Conservation (phyloP, 2,113 vertebrate genomes). For the Alectura lathami region DNA sequence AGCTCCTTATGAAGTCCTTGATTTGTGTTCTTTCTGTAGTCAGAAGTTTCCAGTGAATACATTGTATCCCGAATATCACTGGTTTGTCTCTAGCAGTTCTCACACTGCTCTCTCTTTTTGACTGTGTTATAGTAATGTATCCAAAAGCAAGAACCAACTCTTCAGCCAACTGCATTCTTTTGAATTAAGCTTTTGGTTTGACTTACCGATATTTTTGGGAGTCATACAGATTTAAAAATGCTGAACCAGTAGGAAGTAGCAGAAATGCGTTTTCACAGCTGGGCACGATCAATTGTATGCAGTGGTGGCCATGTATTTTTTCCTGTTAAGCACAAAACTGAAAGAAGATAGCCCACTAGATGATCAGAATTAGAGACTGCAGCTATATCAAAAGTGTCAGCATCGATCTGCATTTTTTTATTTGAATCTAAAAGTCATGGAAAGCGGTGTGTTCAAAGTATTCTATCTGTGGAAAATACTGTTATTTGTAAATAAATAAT, state of each 20-base stretch:
- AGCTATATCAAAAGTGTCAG: not conserved
- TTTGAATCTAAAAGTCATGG: not conserved
- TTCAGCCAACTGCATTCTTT: not conserved
- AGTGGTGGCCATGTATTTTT: not conserved
- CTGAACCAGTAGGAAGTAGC: not conserved
- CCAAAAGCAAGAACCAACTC: not conserved
- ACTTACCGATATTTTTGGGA: not conserved
- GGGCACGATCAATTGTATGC: not conserved
- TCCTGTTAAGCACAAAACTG: not conserved
- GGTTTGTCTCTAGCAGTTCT: not conserved
- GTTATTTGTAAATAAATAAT: not conserved
- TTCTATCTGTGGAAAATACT: not conserved
- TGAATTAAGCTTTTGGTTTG: not conserved
- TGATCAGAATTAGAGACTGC: not conserved
- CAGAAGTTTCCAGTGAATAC: not conserved
- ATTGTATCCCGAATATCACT: not conserved
- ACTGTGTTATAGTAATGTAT: not conserved
- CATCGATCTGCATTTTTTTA: not conserved
- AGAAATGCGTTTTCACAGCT: not conserved
- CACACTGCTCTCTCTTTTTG: not conserved
- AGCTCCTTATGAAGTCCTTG: not conserved
- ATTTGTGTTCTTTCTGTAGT: not conserved
- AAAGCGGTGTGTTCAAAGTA: not conserved
- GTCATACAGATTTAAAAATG: not conserved
- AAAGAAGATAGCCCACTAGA: not conserved